Conservation (phyloP, 2,888 invertebrate species). For the Diplazon laetatorius region DNA sequence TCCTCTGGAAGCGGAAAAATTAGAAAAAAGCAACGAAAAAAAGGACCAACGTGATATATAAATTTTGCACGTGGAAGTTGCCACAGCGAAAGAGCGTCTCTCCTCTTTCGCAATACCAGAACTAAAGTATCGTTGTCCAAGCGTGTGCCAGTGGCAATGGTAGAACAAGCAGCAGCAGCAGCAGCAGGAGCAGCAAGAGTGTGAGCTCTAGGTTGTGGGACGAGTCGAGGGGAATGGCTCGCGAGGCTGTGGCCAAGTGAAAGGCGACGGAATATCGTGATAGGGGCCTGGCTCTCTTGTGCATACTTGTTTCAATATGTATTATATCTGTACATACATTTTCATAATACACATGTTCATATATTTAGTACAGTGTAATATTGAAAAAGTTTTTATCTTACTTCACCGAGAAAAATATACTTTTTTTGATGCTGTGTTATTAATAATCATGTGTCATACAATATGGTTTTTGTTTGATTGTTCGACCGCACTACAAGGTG, state of each 20-base stretch:
- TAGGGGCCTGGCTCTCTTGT: slow-evolving; percentile 35
- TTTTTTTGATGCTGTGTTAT: too few species aligned
- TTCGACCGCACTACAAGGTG: too few species aligned
- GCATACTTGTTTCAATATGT: slow-evolving; percentile 35
- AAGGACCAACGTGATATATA: too few species aligned
- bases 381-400: too few species aligned
- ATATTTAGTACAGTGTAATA: neutral
- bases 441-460: too few species aligned
- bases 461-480: too few species aligned
- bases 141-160: slow-evolving; percentile 63
- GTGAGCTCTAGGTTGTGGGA: slow-evolving; percentile 11
- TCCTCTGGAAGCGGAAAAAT: too few species aligned
- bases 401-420: too few species aligned
- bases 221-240: slow-evolving; percentile 68
- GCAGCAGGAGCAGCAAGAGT: slow-evolving; percentile 21
- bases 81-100: slow-evolving; percentile 55
- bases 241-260: slow-evolving; percentile 75
- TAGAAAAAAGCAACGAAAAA: too few species aligned
- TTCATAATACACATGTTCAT: neutral
- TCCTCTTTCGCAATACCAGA: slow-evolving; percentile 67
- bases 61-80: slow-evolving; percentile 35
- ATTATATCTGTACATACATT: slow-evolving; percentile 16
- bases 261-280: slow-evolving; percentile 75
- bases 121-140: slow-evolving; percentile 78
- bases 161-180: slow-evolving; percentile 23